Evolutionary conservation across 1,140 invertebrate species (phyloP).

Genomic region (Vanessa atalanta): DNA sequence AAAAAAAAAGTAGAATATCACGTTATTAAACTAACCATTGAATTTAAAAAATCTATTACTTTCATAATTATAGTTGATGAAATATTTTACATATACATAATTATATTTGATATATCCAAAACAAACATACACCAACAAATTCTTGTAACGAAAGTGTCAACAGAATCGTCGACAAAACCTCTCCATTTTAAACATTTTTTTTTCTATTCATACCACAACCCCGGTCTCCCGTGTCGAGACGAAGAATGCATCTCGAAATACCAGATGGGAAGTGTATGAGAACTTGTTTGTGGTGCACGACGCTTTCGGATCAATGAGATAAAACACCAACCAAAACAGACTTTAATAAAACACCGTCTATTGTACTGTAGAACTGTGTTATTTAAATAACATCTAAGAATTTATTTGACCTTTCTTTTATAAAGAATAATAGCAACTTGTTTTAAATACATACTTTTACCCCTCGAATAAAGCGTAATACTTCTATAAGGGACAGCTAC

Average conservation of each 20-base stretch:
- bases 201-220: slow-evolving; percentile 52
- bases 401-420: no score
- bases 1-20: no score
- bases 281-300: slow-evolving; percentile 42
- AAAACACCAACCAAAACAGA: background rate
- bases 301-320: slow-evolving; percentile 7
- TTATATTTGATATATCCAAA: background rate
- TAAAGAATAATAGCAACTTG: no score
- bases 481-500: no score
- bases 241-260: slow-evolving; percentile 39
- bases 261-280: slow-evolving; percentile 33
- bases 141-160: slow-evolving; percentile 9
- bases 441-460: no score
- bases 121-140: background rate
- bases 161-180: slow-evolving; percentile 10
- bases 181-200: slow-evolving; percentile 20
- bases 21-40: no score
- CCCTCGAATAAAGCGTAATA: no score
- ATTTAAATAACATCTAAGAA: background rate
- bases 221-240: slow-evolving; percentile 50
- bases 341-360: background rate
- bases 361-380: background rate
- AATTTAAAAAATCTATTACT: no score
- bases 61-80: no score
- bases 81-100: no score